Percentiles rank a stretch among this genome's conserved stretches.
Evolutionary conservation across 2,113 vertebrate species (phyloP).

Genomic region (Bothrops jararaca): DNA sequence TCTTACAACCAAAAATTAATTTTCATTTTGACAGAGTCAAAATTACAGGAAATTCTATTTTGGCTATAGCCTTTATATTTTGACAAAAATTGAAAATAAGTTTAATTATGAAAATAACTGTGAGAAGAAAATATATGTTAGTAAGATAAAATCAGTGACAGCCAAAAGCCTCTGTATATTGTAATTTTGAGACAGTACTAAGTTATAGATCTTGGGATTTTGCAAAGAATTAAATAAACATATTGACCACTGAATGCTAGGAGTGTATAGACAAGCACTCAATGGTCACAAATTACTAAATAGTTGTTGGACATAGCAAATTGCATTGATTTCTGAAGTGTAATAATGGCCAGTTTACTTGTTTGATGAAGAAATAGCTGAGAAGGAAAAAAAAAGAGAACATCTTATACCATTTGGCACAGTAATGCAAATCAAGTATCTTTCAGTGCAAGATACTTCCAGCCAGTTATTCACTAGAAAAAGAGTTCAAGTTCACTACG

Average conservation of each 20-base stretch:
- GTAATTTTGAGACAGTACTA: neutral
- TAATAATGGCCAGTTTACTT: conserved; percentile 15
- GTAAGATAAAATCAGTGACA: conserved; percentile 28
- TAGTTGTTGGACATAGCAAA: conserved; percentile 37
- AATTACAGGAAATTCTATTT: conserved; percentile 15
- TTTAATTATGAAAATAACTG: conserved; percentile 16
- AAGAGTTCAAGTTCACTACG: neutral
- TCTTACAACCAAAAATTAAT: neutral
- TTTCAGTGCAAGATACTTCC: neutral
- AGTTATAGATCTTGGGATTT: conserved; percentile 32
- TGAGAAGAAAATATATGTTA: conserved; percentile 29
- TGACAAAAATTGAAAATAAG: conserved; percentile 1
- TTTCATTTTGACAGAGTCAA: conserved; percentile 1
- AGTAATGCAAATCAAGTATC: neutral
- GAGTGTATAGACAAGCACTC: neutral
- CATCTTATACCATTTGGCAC: neutral
- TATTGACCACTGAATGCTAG: neutral
- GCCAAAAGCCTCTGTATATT: conserved; percentile 28
- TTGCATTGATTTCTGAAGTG: conserved; percentile 36
- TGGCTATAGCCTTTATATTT: conserved; percentile 17
- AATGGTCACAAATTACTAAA: neutral
- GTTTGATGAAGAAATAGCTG: conserved; percentile 36
- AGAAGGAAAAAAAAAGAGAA: neutral
- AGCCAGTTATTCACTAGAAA: neutral
- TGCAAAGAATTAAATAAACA: conserved; percentile 42